Conservation (phyloP, 2,797 vertebrate genomes). For the Peromyscus eremicus region DNA sequence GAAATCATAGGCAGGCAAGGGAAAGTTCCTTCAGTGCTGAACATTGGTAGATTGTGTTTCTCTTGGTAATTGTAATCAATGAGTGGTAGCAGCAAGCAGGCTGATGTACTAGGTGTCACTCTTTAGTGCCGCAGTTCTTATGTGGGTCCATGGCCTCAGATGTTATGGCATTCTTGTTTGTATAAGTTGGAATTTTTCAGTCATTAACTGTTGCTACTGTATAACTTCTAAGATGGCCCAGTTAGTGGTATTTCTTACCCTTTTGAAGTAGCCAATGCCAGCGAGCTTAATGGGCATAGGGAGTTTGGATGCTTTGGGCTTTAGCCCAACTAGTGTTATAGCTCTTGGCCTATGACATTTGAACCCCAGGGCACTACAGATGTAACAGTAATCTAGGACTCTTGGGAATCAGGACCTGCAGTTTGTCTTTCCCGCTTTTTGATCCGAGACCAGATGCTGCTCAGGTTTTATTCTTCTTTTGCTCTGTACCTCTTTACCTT, state of each 20-base stretch:
- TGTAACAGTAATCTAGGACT: background rate
- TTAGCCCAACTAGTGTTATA: background rate
- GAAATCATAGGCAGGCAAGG: background rate
- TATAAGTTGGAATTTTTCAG: background rate
- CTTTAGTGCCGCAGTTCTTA: background rate
- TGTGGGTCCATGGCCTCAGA: background rate
- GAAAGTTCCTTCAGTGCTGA: background rate
- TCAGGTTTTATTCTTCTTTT: background rate
- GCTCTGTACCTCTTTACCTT: background rate
- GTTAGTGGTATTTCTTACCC: background rate
- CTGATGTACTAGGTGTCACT: background rate
- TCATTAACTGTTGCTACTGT: background rate
- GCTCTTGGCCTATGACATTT: background rate
- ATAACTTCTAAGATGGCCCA: no score
- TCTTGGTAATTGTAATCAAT: background rate
- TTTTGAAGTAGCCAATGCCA: background rate
- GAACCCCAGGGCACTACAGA: no score
- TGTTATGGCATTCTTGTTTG: background rate
- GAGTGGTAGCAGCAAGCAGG: background rate
- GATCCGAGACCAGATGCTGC: background rate
- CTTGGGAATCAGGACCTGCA: background rate
- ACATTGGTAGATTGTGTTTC: background rate
- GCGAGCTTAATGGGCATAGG: background rate
- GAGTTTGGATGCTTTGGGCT: no score
- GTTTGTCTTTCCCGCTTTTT: background rate